Base-by-base conservation (phyloP, 2,888 invertebrate species). In the Ophonus ardosiacus region DNA sequence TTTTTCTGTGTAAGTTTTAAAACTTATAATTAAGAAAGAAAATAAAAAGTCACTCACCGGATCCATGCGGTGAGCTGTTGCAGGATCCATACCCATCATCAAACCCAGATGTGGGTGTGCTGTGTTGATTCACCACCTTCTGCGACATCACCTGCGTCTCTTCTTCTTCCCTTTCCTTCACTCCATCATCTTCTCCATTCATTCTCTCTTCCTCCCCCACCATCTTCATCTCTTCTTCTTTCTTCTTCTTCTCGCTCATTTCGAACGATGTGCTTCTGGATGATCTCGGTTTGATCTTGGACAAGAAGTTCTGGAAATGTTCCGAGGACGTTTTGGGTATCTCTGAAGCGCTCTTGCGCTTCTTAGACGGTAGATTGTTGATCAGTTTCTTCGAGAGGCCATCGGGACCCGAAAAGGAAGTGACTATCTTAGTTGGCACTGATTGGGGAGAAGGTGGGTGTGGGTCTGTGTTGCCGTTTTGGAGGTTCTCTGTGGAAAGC, bases 21-120 rank as follows among this genome's bases (percentile, higher is more conserved):
- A 31, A 31, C 5, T 31, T 31, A 10, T 8, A 2, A 51, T 24
- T 65, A 21, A 51, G 71, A 59, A 15, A n/a, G n/a, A 59, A 17
- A 17, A 59, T n/a, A n/a, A 59, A 59, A 68, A 43, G 18, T 88
- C 6, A 15, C 91, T 91, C 89, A 94, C 94, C 94, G 86, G 94
- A 92, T 18, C 94, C 94, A 85, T 94, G 92, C 0, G 94, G 94
- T 4, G 94, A 94, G 89, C 94, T 94, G 88, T 94, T 93, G 15
- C 94, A 94, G 0, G 94, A 94, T 86, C 94, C 94, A 89, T 95
- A 95, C 0, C 94, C 94, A 87, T 95, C 94, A 87, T 95, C 94
- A 0, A 94, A 89, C 0, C 91, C 92, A 8, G 91, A 91, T 18
- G 91, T 90, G 3, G 90, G 90, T 38, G 90, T 91, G 57, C 68